phyloP scores from a whole-genome alignment of 2,113 vertebrate species.

The Acrocephalus arundinaceus region DNA sequence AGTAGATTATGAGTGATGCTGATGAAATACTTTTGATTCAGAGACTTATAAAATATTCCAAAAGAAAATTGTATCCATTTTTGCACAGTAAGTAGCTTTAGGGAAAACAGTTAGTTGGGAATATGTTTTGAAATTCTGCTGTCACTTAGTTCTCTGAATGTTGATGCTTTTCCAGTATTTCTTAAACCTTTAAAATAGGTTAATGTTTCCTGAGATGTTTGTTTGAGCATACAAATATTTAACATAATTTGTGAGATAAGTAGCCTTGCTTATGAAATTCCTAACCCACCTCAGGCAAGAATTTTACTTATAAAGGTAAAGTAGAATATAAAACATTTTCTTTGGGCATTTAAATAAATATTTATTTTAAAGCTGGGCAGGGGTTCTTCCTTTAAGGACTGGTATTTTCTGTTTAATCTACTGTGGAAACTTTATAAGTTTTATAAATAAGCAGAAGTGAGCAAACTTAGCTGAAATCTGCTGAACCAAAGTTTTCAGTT shows the following conservation, averaged over 20 bases:
- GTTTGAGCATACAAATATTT: not conserved
- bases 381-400: not conserved
- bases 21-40: not conserved
- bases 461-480: not conserved
- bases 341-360: not conserved
- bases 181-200: not conserved
- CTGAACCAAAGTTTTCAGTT: not conserved
- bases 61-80: not conserved
- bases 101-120: not conserved
- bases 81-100: not conserved
- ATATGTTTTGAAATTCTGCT: not conserved
- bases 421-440: not conserved
- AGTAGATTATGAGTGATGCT: not conserved
- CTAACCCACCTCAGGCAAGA: not conserved
- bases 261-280: not conserved
- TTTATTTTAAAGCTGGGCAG: not conserved
- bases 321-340: not conserved
- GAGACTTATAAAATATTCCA: not conserved
- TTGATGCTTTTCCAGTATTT: not conserved
- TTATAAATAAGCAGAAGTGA: not conserved
- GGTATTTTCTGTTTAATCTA: not conserved
- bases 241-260: not conserved
- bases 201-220: not conserved
- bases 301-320: not conserved
- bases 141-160: not conserved